phyloP scores from a whole-genome alignment of 1,140 invertebrate genomes.

The Leptinotarsa defecta region DNA sequence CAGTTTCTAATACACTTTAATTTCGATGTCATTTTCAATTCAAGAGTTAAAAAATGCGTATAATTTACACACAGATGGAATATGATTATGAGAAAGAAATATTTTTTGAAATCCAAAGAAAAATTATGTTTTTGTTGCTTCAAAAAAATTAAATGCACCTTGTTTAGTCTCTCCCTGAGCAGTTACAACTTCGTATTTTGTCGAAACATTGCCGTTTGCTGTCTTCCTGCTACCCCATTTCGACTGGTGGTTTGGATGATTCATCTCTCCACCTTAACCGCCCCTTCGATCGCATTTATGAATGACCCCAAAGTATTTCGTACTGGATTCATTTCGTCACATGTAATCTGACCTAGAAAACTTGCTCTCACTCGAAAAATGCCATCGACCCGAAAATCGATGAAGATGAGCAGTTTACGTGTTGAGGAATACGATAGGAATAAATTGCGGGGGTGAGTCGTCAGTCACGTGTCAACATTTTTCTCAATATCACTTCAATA shows the following conservation, averaged over 20 bases:
- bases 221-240: too few relatives aligned
- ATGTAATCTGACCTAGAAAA: conserved; percentile 30
- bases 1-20: too few relatives aligned
- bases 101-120: too few relatives aligned
- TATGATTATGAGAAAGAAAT: too few relatives aligned
- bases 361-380: conserved; percentile 25
- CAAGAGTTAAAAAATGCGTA: too few relatives aligned
- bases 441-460: not conserved
- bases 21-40: too few relatives aligned
- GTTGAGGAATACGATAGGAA: conserved; percentile 17
- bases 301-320: not conserved
- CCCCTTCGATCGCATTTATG: not conserved
- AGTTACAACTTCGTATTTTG: too few relatives aligned
- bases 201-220: too few relatives aligned
- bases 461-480: conserved; percentile 23
- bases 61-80: too few relatives aligned
- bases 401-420: conserved; percentile 24
- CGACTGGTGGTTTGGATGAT: not conserved
- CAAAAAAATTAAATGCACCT: too few relatives aligned
- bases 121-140: too few relatives aligned
- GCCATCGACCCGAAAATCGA: conserved; percentile 27
- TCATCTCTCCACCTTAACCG: not conserved
- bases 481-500: conserved; percentile 24
- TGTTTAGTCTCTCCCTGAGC: too few relatives aligned
- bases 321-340: not conserved